These are phyloP conservation scores for Camponotus pennsylvanicus DNA, from an alignment of 1,140 invertebrate species.

Conservation along the genomic window DNA sequence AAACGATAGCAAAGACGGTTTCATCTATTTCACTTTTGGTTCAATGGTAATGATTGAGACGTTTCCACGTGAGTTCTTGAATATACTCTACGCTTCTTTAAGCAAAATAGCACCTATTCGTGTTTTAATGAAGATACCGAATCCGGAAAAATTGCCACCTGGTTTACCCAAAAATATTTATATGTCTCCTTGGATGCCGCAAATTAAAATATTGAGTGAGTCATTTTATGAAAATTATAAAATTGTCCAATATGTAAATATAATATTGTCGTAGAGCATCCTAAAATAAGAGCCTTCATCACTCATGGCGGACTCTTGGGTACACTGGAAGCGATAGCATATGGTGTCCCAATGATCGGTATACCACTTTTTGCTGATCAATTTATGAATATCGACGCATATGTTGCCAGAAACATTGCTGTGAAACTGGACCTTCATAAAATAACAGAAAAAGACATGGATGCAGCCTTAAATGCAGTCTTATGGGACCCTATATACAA, in stretches of 20 bases:
- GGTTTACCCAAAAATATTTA: slow-evolving; percentile 70
- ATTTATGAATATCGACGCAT: slow-evolving; percentile 86
- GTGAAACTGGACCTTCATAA: slow-evolving; percentile 71
- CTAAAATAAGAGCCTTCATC: slow-evolving; percentile 88
- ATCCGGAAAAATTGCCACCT: slow-evolving; percentile 65
- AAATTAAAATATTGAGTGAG: slow-evolving; percentile 67
- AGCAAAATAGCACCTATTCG: slow-evolving; percentile 81
- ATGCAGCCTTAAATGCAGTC: slow-evolving; percentile 75
- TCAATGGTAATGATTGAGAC: slow-evolving; percentile 89
- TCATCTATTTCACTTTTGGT: slow-evolving; percentile 91
- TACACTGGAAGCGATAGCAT: slow-evolving; percentile 91
- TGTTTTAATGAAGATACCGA: slow-evolving; percentile 77
- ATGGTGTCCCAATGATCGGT: slow-evolving; percentile 90
- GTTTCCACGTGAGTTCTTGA: slow-evolving; percentile 87
- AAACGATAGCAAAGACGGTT: slow-evolving; percentile 89
- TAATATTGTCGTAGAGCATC: slow-evolving; percentile 74
- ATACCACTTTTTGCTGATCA: slow-evolving; percentile 92
- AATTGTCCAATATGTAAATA: neutral
- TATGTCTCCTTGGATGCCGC: slow-evolving; percentile 49
- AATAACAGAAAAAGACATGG: slow-evolving; percentile 79
- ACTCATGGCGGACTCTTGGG: slow-evolving; percentile 92
- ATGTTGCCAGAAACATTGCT: slow-evolving; percentile 78
- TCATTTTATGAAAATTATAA: slow-evolving; percentile 12
- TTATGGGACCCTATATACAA: slow-evolving; percentile 78
- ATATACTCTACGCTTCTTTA: slow-evolving; percentile 88